These are phyloP conservation scores for Cyphomyrus plagiostoma DNA, from an alignment of 2,113 vertebrate species.

Conservation along the genomic window DNA sequence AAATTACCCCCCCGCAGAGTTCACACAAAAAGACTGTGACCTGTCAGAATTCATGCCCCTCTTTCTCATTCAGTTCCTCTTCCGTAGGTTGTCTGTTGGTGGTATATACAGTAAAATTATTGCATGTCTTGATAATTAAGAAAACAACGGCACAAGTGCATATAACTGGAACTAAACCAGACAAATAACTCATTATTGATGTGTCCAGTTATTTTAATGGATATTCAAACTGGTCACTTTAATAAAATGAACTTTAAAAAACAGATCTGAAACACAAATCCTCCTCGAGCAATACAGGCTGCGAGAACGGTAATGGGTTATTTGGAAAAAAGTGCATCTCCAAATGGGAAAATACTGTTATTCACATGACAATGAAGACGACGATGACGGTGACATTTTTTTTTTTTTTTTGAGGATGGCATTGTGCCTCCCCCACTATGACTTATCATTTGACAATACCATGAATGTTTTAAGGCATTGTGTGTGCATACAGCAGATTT, in stretches of 20 bases:
- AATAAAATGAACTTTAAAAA: background rate
- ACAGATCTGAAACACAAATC: background rate
- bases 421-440: background rate
- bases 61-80: conserved; percentile 26
- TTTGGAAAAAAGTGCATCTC: background rate
- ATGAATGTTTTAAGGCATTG: conserved; percentile 27
- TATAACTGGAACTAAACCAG: conserved; percentile 16
- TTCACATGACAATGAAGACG: background rate
- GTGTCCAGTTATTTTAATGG: background rate
- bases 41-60: conserved; percentile 25
- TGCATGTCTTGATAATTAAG: conserved; percentile 71
- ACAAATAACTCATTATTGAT: background rate
- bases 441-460: background rate
- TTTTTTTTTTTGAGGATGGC: background rate
- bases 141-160: conserved; percentile 41
- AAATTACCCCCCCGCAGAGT: background rate
- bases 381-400: background rate
- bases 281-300: background rate
- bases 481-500: conserved; percentile 19
- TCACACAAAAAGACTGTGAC: background rate
- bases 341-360: conserved; percentile 3
- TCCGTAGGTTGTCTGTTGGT: conserved; percentile 50
- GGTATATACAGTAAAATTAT: conserved; percentile 69
- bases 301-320: background rate
- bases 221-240: background rate